Evolutionary conservation across 2,888 invertebrate genomes (phyloP).

Genomic region (Cistogaster globosa): DNA sequence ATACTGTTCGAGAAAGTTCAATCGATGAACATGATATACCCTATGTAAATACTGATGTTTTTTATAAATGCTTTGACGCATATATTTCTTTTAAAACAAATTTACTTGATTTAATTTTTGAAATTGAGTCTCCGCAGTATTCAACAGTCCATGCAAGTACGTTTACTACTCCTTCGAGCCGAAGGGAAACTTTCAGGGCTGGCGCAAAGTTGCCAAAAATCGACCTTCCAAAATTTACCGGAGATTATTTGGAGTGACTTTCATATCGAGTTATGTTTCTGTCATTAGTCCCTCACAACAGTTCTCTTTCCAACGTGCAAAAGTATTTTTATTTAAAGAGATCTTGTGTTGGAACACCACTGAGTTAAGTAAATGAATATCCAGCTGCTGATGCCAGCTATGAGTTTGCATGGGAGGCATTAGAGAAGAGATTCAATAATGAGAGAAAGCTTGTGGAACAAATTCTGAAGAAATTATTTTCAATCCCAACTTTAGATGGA

Average conservation of each 20-base stretch:
- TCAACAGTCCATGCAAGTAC: constrained; percentile 53
- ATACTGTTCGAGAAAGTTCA: constrained; percentile 30
- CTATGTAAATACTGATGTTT: constrained; percentile 24
- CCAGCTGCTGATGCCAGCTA: too few relatives aligned
- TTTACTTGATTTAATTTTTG: constrained; percentile 29
- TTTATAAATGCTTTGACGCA: constrained; percentile 46
- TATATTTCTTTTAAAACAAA: constrained; percentile 45
- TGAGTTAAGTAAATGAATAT: too few relatives aligned
- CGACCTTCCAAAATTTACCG: constrained; percentile 52
- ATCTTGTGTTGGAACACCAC: neutral
- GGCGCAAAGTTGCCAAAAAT: constrained; percentile 55
- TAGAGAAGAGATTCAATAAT: too few relatives aligned
- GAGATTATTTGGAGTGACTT: constrained; percentile 60
- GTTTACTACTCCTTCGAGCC: constrained; percentile 29
- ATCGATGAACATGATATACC: constrained; percentile 31
- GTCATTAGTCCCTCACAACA: constrained; percentile 55
- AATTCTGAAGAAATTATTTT: too few relatives aligned
- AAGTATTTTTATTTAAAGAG: constrained; percentile 62
- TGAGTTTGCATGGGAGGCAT: too few relatives aligned
- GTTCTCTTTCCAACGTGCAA: constrained; percentile 41
- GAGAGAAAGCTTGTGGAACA: too few relatives aligned
- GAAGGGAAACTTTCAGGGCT: constrained; percentile 42
- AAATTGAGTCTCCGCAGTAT: constrained; percentile 42
- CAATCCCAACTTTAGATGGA: too few relatives aligned
- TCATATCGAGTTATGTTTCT: constrained; percentile 57